These are phyloP conservation scores for Cephus spinipes DNA, from an alignment of 2,888 invertebrate genomes.

Conservation along the genomic window DNA sequence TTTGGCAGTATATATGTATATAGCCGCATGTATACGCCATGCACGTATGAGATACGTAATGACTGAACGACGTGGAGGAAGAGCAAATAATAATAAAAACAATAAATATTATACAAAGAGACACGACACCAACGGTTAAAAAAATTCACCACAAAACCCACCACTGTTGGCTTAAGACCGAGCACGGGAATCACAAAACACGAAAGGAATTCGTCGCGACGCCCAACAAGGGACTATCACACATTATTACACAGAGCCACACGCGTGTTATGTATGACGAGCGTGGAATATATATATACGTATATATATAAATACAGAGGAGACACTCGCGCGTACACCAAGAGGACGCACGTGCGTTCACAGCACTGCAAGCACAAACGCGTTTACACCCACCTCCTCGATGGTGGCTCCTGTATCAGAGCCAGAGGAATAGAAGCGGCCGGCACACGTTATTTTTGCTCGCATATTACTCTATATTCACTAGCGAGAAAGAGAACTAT, in stretches of 20 bases:
- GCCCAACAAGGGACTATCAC: background rate
- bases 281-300: background rate
- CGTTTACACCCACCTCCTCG: background rate
- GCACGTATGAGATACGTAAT: background rate
- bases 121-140: background rate
- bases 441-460: background rate
- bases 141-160: background rate
- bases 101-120: background rate
- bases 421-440: background rate
- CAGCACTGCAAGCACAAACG: background rate
- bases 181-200: background rate
- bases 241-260: background rate
- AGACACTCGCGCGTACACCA: conserved; percentile 14
- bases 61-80: background rate
- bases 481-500: background rate
- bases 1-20: background rate
- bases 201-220: background rate
- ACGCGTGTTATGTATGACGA: background rate
- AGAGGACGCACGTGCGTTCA: background rate
- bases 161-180: background rate
- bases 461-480: background rate
- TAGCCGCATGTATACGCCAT: background rate
- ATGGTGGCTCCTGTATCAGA: background rate
- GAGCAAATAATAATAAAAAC: background rate
- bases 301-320: background rate